Conservation (phyloP, 2,797 vertebrate species). For the Podarcis siculus region DNA sequence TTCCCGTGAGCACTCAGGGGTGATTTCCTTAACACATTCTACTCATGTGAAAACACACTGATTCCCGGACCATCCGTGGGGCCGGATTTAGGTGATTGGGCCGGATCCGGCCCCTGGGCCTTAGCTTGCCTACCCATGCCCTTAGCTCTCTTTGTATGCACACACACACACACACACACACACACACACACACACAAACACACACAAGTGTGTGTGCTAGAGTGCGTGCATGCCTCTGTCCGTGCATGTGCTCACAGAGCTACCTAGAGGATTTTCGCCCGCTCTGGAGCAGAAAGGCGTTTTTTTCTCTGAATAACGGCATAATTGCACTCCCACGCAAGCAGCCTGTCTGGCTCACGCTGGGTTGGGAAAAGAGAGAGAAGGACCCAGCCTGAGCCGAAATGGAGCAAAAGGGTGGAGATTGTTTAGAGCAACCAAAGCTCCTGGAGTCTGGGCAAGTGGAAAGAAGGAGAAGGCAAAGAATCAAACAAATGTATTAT, state of each 20-base stretch:
- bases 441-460: background rate
- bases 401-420: background rate
- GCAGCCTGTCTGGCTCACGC: background rate
- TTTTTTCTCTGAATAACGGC: background rate
- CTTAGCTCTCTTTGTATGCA: background rate
- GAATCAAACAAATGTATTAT: background rate
- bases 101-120: too few relatives aligned
- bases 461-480: too few relatives aligned
- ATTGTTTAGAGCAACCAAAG: background rate
- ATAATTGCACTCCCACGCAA: background rate
- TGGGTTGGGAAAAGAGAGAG: background rate
- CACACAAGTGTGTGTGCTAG: background rate
- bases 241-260: background rate
- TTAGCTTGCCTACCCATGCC: too few relatives aligned
- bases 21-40: too few relatives aligned
- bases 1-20: too few relatives aligned
- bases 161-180: background rate
- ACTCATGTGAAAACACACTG: too few relatives aligned
- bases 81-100: too few relatives aligned
- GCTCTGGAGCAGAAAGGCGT: background rate
- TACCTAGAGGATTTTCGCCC: background rate
- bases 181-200: background rate
- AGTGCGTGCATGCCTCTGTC: background rate
- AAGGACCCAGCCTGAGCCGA: too few relatives aligned
- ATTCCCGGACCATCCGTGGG: too few relatives aligned